Percentiles rank a stretch among this genome's conserved stretches.
phyloP scores from a whole-genome alignment of 2,888 invertebrate species.

The Bibio marci region DNA sequence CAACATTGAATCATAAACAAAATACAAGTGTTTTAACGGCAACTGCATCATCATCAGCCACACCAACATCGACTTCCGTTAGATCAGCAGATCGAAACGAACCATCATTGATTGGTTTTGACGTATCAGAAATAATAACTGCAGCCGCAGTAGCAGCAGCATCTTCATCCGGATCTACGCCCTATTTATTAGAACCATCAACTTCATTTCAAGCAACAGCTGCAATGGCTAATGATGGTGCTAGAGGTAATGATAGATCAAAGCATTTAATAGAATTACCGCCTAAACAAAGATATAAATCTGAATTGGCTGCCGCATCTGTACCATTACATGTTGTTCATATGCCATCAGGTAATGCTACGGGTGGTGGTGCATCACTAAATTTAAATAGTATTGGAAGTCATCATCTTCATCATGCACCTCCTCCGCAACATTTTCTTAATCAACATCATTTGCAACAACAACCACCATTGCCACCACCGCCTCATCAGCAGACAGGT shows the following conservation, averaged over 20 bases:
- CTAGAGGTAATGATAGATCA: conserved; percentile 5
- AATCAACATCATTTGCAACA: background rate
- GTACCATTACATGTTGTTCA: too few relatives aligned
- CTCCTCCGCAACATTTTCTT: background rate
- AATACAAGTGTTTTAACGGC: background rate
- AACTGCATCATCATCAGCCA: background rate
- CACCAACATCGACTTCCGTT: conserved; percentile 6
- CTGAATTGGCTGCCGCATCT: conserved; percentile 32
- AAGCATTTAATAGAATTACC: too few relatives aligned
- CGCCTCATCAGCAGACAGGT: conserved; percentile 1
- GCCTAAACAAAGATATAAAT: conserved; percentile 16
- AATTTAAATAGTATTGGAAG: background rate
- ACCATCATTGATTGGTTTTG: conserved; percentile 4
- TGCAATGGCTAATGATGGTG: conserved; percentile 13
- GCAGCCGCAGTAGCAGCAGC: background rate
- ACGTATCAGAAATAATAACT: background rate
- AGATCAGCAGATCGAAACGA: conserved; percentile 5
- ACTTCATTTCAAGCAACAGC: conserved; percentile 3
- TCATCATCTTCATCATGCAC: background rate
- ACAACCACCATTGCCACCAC: conserved; percentile 9
- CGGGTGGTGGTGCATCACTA: background rate
- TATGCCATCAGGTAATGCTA: too few relatives aligned
- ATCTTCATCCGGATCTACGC: too few relatives aligned
- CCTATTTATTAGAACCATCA: conserved; percentile 2
- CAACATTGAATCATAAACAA: conserved; percentile 11